These are phyloP conservation scores for Macrostomum lignano DNA, from an alignment of 1,140 invertebrate genomes.

Conservation along the genomic window DNA sequence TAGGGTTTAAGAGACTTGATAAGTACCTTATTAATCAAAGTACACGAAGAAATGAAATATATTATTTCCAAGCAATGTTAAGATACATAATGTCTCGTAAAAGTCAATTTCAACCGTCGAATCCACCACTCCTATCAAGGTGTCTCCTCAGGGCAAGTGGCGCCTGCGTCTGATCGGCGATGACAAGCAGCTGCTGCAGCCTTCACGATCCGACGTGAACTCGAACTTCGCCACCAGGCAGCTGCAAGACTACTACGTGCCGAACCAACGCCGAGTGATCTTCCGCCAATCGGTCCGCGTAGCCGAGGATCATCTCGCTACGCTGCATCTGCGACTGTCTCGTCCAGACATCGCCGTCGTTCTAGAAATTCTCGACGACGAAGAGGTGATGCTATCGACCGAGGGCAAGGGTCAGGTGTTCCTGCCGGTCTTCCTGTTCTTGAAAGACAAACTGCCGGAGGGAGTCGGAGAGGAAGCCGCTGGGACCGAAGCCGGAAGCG, in stretches of 20 bases:
- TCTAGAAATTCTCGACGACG: conserved; percentile 19
- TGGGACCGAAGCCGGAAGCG: too few relatives aligned
- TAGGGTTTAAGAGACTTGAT: too few relatives aligned
- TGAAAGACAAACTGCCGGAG: too few relatives aligned
- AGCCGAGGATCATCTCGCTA: conserved; percentile 20
- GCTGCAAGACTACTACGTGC: conserved; percentile 24
- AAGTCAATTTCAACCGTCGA: too few relatives aligned
- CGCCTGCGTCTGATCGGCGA: conserved; percentile 25
- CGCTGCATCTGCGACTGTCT: conserved; percentile 22
- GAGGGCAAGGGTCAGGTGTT: conserved; percentile 23
- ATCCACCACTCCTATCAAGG: too few relatives aligned
- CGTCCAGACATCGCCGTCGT: conserved; percentile 22
- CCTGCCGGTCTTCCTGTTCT: conserved; percentile 20
- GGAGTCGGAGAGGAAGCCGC: too few relatives aligned
- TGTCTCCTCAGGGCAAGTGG: conserved; percentile 15
- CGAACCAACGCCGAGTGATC: conserved; percentile 19
- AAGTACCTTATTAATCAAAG: too few relatives aligned
- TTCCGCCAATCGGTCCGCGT: conserved; percentile 17
- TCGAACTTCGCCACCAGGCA: conserved; percentile 16
- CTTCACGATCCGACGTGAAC: conserved; percentile 18
- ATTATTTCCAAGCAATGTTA: too few relatives aligned
- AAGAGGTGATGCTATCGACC: conserved; percentile 16
- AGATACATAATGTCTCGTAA: too few relatives aligned
- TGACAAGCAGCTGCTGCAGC: conserved; percentile 12
- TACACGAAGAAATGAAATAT: too few relatives aligned